Evolutionary conservation across 2,888 invertebrate genomes (phyloP).

Genomic region (Melangyna quadrimaculata): DNA sequence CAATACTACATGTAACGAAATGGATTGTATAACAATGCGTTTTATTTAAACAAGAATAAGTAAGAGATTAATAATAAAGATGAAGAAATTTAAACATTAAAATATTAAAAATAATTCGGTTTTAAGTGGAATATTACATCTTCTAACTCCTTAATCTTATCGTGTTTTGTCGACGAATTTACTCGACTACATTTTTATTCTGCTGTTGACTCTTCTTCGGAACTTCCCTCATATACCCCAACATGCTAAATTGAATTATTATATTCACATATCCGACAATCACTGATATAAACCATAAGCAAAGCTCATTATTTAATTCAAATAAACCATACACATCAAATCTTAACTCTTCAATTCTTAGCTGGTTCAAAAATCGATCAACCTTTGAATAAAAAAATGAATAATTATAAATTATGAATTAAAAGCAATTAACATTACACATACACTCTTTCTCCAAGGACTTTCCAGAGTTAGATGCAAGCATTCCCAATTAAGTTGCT

Average conservation of each 20-base stretch:
- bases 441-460: constrained; percentile 77
- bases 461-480: constrained; percentile 76
- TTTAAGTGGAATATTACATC: no score
- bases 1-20: no score
- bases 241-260: constrained; percentile 4
- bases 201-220: not conserved
- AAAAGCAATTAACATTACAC: constrained; percentile 29
- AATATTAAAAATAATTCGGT: no score
- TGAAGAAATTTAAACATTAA: no score
- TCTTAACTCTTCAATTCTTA: constrained; percentile 14
- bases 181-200: no score
- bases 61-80: no score
- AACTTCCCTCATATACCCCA: not conserved
- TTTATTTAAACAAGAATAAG: no score
- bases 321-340: constrained; percentile 23
- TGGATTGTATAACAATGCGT: no score
- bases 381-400: constrained; percentile 9
- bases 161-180: no score
- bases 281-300: not conserved
- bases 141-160: no score
- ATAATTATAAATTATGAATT: no score
- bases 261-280: constrained; percentile 6
- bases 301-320: constrained; percentile 4
- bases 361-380: constrained; percentile 16
- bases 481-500: constrained; percentile 74